A percentile compares a stretch with the other conserved stretches of the same genome.
phyloP scores from a whole-genome alignment of 2,113 vertebrate species.

The Chinchilla lanigera region DNA sequence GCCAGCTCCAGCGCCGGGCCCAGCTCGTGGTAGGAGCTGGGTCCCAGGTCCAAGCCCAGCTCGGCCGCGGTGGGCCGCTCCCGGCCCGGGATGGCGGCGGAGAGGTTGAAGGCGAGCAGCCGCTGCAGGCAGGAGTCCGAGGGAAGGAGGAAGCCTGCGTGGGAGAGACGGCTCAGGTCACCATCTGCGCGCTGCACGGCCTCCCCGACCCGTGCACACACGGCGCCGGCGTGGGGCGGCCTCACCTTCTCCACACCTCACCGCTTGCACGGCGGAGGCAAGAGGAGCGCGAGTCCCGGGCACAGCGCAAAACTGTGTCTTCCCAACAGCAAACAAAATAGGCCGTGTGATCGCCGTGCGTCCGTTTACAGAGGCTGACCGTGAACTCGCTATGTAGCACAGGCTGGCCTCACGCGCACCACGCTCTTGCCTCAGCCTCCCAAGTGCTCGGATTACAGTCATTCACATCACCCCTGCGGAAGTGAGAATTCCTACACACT shows the following conservation, averaged over 20 bases:
- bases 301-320: too few relatives aligned
- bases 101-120: constrained; percentile 72
- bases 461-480: neutral
- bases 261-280: neutral
- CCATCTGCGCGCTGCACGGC: neutral
- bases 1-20: constrained; percentile 55
- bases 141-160: constrained; percentile 67
- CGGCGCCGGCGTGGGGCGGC: too few relatives aligned
- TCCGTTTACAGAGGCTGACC: neutral
- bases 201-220: neutral
- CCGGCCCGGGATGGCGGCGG: constrained; percentile 42
- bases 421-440: neutral
- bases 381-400: neutral
- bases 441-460: neutral
- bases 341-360: too few relatives aligned
- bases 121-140: constrained; percentile 56
- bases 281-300: neutral
- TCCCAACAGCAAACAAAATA: too few relatives aligned
- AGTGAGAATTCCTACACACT: neutral
- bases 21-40: constrained; percentile 55
- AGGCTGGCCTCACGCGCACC: neutral
- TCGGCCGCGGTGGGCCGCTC: constrained; percentile 67
- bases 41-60: constrained; percentile 67
- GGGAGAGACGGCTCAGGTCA: neutral
- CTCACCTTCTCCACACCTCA: neutral